phyloP scores from a whole-genome alignment of 2,113 vertebrate species.

The Saguinus midas region DNA sequence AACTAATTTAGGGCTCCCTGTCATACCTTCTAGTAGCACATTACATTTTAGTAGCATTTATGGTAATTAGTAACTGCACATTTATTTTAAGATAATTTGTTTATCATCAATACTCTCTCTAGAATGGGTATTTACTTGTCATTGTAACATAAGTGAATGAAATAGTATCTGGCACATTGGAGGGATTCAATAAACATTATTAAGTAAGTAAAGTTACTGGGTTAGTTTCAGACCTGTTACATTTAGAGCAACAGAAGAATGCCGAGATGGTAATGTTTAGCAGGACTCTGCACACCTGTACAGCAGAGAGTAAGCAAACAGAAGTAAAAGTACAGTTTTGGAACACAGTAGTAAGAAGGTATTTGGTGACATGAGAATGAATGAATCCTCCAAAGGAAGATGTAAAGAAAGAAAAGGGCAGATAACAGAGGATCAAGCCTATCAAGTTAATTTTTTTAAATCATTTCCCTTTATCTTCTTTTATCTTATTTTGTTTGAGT shows the following conservation, averaged over 20 bases:
- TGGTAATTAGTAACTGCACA: neutral
- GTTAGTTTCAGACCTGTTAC: neutral
- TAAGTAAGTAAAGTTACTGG: neutral
- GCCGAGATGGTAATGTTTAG: neutral
- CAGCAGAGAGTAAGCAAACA: neutral
- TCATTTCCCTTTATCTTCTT: neutral
- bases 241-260: neutral
- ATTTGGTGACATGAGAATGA: neutral
- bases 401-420: neutral
- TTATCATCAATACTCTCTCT: neutral
- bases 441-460: neutral
- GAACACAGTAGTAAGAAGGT: neutral
- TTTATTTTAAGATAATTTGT: neutral
- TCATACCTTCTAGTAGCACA: neutral
- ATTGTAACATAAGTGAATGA: neutral
- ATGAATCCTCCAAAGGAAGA: neutral
- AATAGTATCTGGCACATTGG: neutral
- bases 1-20: neutral
- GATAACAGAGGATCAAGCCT: neutral
- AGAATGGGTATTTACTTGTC: neutral
- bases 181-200: neutral
- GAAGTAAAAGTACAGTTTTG: neutral
- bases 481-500: neutral
- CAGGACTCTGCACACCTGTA: neutral
- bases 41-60: neutral